Conservation (phyloP, 2,797 vertebrate species). For the Prunella strophiata region DNA sequence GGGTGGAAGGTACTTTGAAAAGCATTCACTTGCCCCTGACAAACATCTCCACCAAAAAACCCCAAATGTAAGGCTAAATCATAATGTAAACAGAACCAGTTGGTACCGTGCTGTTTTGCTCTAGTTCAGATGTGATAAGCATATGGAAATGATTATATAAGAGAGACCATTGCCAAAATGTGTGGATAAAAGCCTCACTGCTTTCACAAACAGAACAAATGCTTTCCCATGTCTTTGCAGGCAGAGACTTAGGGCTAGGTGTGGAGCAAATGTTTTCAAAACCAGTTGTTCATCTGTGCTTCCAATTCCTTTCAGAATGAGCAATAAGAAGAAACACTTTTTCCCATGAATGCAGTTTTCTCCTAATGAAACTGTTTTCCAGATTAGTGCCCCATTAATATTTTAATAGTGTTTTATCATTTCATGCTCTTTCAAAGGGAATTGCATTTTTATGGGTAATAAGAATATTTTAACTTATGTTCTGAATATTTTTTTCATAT, state of each 20-base stretch:
- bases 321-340: neutral
- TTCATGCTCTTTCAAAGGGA: neutral
- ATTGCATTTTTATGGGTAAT: neutral
- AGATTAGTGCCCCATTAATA: neutral
- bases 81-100: neutral
- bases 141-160: slow-evolving; percentile 27
- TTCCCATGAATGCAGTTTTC: neutral
- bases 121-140: slow-evolving; percentile 36
- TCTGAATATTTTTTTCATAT: neutral
- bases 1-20: neutral
- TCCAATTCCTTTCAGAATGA: neutral
- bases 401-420: neutral
- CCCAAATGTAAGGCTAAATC: neutral
- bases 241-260: neutral
- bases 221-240: neutral
- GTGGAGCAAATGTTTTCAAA: neutral
- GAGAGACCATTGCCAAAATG: slow-evolving; percentile 1
- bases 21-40: neutral
- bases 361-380: neutral
- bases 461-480: neutral
- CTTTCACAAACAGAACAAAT: neutral
- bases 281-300: neutral
- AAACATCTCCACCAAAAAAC: neutral
- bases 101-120: neutral
- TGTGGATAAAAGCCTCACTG: neutral